Base-by-base conservation (phyloP, 2,113 vertebrate genomes). In the Nestor notabilis region DNA sequence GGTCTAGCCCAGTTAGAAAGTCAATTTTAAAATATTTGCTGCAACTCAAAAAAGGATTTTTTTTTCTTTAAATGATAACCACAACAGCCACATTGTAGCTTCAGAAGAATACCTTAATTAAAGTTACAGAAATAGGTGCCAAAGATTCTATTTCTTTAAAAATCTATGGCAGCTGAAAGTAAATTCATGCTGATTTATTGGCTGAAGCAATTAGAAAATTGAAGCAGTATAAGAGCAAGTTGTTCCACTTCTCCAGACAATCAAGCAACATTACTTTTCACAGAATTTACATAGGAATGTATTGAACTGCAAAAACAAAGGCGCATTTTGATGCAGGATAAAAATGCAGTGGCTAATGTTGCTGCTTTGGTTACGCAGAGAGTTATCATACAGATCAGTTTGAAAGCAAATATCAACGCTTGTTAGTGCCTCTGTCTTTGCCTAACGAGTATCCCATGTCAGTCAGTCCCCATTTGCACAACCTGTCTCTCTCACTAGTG, bases 321-420 rank as follows among this genome's bases (percentile, higher is more conserved):
- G 24, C 70, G 25, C 4, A 28, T 88, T 86, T 95, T 79, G 86
- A 87, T 84, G 29, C 49, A 69, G 61, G 25, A 80, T 65, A 69
- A 81, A 96, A 86, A 90, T 61, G 43, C 74, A 39, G 25, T 70
- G 66, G 9, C 23, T 69, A 14, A 58, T 65, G 53, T 89, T 53
- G 21, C 87, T 93, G 83, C 81, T 90, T 83, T 90, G 64, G 49
- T 90, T 97, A 49, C 71, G 28, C 39, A 37, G 58, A 31, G 44
- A 13, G 46, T 88, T 88, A 52, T 93, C 93, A 20, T 58, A 43
- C 29, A 2, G 1, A 60, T 76, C 65, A 39, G 35, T 88, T 61
- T 86, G 96, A 94, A 97, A 96, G 94, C 60, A 86, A 93, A 91
- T 76, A 50, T 95, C 88, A 96, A 8, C 75, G 97, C 52, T 50